These are phyloP conservation scores for Malurus alboscapulatus DNA, from an alignment of 2,113 vertebrate genomes.

Conservation along the genomic window DNA sequence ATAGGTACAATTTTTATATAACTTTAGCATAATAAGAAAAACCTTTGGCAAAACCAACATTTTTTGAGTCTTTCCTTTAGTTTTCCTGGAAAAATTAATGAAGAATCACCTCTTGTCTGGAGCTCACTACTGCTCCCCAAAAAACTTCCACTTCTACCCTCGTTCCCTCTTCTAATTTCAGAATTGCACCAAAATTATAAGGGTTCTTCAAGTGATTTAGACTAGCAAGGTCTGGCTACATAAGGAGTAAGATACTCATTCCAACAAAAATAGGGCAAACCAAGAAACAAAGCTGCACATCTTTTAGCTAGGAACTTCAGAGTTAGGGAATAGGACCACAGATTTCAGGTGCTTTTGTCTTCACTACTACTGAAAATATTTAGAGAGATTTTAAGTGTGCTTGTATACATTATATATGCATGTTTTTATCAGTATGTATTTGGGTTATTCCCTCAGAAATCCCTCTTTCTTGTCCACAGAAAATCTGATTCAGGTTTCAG, in stretches of 20 bases:
- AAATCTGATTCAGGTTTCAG: background rate
- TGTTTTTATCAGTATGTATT: background rate
- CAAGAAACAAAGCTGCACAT: background rate
- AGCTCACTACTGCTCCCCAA: background rate
- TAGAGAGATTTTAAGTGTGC: background rate
- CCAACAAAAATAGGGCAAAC: background rate
- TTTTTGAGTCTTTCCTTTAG: background rate
- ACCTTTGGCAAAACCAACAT: background rate
- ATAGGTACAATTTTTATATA: background rate
- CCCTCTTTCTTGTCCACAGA: background rate
- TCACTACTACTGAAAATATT: background rate
- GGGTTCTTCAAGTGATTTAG: background rate
- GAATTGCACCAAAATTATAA: background rate
- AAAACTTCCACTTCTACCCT: background rate
- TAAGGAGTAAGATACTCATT: background rate
- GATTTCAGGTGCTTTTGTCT: background rate
- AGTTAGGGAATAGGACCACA: background rate
- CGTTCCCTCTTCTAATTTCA: background rate
- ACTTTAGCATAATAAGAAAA: background rate
- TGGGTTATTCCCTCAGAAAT: background rate
- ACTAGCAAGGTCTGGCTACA: background rate
- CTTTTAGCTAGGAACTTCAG: background rate
- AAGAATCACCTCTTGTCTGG: background rate
- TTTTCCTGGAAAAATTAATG: background rate
- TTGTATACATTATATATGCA: background rate